Evolutionary conservation across 2,113 vertebrate genomes (phyloP), one percentile per base, ranked within the genome.

Genomic region (Callithrix jacchus): DNA sequence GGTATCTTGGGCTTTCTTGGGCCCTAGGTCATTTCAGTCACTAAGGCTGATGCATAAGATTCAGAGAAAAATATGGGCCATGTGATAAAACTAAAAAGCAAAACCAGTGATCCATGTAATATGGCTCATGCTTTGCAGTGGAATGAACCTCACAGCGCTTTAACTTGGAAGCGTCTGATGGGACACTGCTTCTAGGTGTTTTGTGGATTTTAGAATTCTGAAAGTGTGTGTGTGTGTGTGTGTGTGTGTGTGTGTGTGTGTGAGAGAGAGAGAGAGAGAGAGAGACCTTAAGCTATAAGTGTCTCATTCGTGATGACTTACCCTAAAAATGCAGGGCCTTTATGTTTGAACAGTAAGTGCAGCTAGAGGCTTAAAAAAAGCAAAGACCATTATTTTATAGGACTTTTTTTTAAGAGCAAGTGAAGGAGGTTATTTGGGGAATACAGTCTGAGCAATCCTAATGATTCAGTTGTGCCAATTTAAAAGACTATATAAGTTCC

Each of bases 121-220:
- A 23, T 25, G 25, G 2, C 6, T 0, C 18, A 35, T 21, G 54
- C 20, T 66, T 90, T 17, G 47, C 56, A 58, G 49, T 2, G 16
- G 32, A 88, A 70, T 35, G 23, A 10, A 77, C 21, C 0, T 37
- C 12, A 21, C 1, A 35, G 27, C 37, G 18, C 42, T 71, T 68
- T 74, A 13, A 40, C 12, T 40, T 54, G 56, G 17, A 77, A 40
- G 42, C 40, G 54, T 54, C 5, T 56, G 30, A 37, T 20, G 35
- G 6, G 30, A 90, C 32, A 42, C 37, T 66, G 71, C 23, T 95
- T 96, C 37, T 52, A 87, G 80, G 61, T 25, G 1, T 68, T 89
- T 83, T n/a, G 40, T 76, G 37, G 37, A n/a, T 77, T 77, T 96
- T 82, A 76, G 66, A 94, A 93, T 88, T 93, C 66, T 32, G 10